These are phyloP conservation scores for Chondrosia reniformis DNA, from an alignment of 37 sponge, comb jelly and placozoan species.

Conservation along the genomic window DNA sequence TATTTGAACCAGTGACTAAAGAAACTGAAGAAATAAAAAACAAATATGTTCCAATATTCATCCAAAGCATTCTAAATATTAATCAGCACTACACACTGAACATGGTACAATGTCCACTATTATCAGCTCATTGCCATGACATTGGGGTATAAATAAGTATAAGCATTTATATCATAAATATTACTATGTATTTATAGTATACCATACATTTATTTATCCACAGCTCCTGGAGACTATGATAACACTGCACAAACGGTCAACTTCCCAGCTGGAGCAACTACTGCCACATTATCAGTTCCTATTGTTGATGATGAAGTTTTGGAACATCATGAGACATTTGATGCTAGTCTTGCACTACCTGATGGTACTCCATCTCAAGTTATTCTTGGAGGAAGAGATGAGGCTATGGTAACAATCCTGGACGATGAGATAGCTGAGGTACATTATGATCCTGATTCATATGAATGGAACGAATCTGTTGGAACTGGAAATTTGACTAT, in stretches of 20 bases:
- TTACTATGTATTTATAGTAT: too few species aligned
- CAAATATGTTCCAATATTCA: too few species aligned
- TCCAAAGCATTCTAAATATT: too few species aligned
- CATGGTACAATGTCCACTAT: too few species aligned
- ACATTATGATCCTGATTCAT: conserved; percentile 10
- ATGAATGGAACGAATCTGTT: not conserved
- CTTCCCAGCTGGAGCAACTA: not conserved
- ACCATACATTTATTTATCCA: not conserved
- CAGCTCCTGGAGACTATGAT: conserved; percentile 7
- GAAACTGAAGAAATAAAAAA: too few species aligned
- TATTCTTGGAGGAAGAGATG: not conserved
- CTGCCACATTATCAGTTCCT: not conserved
- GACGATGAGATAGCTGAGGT: conserved; percentile 43
- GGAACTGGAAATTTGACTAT: not conserved
- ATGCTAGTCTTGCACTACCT: not conserved
- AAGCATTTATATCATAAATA: too few species aligned
- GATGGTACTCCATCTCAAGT: not conserved
- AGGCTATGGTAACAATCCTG: conserved; percentile 24
- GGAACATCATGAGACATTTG: conserved; percentile 23
- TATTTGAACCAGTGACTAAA: too few species aligned
- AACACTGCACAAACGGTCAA: not conserved
- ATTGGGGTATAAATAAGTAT: too few species aligned
- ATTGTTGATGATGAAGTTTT: conserved; percentile 30
- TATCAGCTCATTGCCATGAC: too few species aligned
- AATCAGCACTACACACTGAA: too few species aligned